Evolutionary conservation across 92 coral and sea anemone species (phyloP).

Genomic region (Parazoanthus atlanticus): DNA sequence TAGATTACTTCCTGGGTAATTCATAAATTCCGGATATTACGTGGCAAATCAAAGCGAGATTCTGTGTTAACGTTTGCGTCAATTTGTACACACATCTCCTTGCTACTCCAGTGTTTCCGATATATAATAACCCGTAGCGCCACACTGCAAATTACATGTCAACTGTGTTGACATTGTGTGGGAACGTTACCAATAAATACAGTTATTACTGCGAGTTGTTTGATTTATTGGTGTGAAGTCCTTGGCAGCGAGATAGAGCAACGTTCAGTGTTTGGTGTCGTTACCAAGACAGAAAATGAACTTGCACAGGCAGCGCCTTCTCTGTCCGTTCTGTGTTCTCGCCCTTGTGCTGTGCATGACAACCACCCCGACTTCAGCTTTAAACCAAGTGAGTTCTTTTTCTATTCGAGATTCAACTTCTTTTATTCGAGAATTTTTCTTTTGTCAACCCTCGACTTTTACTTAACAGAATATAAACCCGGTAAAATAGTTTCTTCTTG

Average conservation of each 20-base stretch:
- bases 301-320: not conserved
- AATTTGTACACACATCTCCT: conserved; percentile 16
- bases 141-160: conserved; percentile 14
- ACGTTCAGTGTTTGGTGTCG: not conserved
- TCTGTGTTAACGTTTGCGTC: conserved; percentile 7
- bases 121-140: not conserved
- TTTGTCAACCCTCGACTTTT: not conserved
- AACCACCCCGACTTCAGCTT: not conserved
- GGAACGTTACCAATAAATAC: conserved; percentile 32
- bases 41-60: conserved; percentile 7
- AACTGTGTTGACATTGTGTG: conserved; percentile 27
- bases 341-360: not conserved
- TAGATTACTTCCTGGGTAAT: conserved; percentile 19
- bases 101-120: conserved; percentile 22
- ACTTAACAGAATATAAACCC: not conserved
- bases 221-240: conserved; percentile 19
- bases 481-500: not conserved
- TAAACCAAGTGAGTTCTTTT: conserved; percentile 2
- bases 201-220: conserved; percentile 8
- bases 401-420: not conserved
- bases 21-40: conserved; percentile 10
- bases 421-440: not conserved
- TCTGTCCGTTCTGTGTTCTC: not conserved
- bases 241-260: not conserved
- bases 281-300: not conserved